Evolutionary conservation across 2,888 invertebrate species (phyloP).

Genomic region (Galerucella pusilla): DNA sequence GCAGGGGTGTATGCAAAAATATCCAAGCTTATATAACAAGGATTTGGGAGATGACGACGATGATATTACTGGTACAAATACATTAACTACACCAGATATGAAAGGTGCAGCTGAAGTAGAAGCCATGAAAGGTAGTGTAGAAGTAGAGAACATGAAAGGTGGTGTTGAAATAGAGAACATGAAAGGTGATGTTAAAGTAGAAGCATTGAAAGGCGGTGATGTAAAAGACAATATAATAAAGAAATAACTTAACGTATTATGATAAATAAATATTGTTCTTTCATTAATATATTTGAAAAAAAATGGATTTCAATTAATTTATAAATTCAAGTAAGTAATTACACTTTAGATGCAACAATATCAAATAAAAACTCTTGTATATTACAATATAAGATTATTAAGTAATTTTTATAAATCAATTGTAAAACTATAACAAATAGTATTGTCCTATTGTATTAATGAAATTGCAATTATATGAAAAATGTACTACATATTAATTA

Average conservation of each 20-base stretch:
- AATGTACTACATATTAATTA: no score
- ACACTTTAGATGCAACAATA: no score
- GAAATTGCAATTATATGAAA: no score
- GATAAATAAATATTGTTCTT: neutral
- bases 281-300: neutral
- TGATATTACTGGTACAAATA: slow-evolving; percentile 5
- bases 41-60: slow-evolving; percentile 74
- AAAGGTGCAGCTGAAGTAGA: slow-evolving; percentile 53
- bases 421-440: no score
- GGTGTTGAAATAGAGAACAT: neutral
- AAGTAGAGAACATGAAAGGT: no score
- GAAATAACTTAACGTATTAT: neutral
- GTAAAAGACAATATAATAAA: slow-evolving; percentile 2
- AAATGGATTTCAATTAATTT: no score
- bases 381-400: no score
- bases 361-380: no score
- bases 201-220: neutral
- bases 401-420: no score
- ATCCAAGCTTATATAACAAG: slow-evolving; percentile 86
- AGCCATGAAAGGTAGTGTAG: neutral
- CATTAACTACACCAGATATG: neutral
- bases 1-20: slow-evolving; percentile 90
- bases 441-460: no score
- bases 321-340: no score
- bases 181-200: slow-evolving; percentile 53